Evolutionary conservation across 2,888 invertebrate species (phyloP).

Genomic region (Neria commutata): DNA sequence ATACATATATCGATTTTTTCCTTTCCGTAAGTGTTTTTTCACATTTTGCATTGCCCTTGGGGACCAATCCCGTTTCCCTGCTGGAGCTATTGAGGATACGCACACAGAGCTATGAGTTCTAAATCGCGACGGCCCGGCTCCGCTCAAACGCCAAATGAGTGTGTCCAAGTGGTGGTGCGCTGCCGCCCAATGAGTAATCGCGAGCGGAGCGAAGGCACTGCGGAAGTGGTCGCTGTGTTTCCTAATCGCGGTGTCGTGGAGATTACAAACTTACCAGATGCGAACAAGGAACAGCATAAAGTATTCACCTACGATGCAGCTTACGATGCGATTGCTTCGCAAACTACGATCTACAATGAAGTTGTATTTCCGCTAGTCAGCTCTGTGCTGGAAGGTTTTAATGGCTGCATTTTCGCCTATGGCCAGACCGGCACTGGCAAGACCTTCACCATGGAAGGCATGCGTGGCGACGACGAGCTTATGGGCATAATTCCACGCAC

Average conservation of each 20-base stretch:
- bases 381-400: conserved; percentile 96
- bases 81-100: no score
- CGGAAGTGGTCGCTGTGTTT: conserved; percentile 78
- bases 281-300: conserved; percentile 79
- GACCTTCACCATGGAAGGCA: conserved; percentile 75
- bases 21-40: no score
- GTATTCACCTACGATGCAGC: conserved; percentile 98
- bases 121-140: conserved; percentile 52
- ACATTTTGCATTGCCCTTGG: no score
- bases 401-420: conserved; percentile 99
- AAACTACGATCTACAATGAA: conserved; percentile 94
- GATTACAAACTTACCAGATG: conserved; percentile 77
- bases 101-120: no score
- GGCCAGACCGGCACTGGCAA: conserved; percentile 98
- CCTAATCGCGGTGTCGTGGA: conserved; percentile 89
- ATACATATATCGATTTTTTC: no score
- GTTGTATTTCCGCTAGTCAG: conserved; percentile 93
- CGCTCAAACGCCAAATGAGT: conserved; percentile 69
- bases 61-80: no score
- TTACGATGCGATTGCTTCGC: conserved; percentile 86
- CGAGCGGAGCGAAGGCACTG: conserved; percentile 68
- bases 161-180: conserved; percentile 95
- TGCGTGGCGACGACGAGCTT: conserved; percentile 69
- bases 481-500: conserved; percentile 91
- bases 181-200: conserved; percentile 93